Evolutionary conservation across 2,888 invertebrate genomes (phyloP), one percentile per base, ranked within the genome.

Genomic region (Agriopis leucophaearia): DNA sequence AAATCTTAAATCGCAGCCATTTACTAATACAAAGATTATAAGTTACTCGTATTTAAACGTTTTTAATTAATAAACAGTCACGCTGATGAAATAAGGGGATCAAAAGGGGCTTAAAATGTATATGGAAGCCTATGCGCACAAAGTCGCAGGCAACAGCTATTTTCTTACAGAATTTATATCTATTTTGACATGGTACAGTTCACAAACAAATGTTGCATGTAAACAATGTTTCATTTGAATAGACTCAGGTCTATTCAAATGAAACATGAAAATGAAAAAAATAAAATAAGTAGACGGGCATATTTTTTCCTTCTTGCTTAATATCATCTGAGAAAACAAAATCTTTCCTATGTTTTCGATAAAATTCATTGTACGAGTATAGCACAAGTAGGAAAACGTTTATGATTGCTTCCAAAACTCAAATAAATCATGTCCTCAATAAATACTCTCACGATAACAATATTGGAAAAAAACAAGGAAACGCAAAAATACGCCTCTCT

Each of bases 361-460:
- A 50, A 50, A 18, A 50, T 59, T 50, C 18, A 18, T 12, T 50
- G 10, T 50, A 18, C 16, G 38, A 18, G 7, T 50, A 42, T 18
- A 55, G 50, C 18, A 42, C 16, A 51, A 50, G 13, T 48, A 58
- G 55, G 65, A 70, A 70, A 74, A 65, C 66, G 72, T 75, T 74
- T 69, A 61, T 54, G 44, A 58, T 45, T 50, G 64, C 68, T 70
- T 69, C 55, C 68, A 73, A 70, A 74, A 75, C 68, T 65, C 56
- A 40, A 58, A n/a, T 44, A 72, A 72, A 75, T 70, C 63, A 69
- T 64, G 48, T 68, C 74, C 70, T 69, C 40, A 63, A 66, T 66
- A 62, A 62, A 66, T 61, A 52, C 52, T 45, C 51, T 9, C 42
- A 18, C 51, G 55, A 56, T 56, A 61, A 57, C 63, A 67, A 63